Evolutionary conservation across 2,888 invertebrate genomes (phyloP), one percentile per base, ranked within the genome.

Genomic region (Orthosia cruda): DNA sequence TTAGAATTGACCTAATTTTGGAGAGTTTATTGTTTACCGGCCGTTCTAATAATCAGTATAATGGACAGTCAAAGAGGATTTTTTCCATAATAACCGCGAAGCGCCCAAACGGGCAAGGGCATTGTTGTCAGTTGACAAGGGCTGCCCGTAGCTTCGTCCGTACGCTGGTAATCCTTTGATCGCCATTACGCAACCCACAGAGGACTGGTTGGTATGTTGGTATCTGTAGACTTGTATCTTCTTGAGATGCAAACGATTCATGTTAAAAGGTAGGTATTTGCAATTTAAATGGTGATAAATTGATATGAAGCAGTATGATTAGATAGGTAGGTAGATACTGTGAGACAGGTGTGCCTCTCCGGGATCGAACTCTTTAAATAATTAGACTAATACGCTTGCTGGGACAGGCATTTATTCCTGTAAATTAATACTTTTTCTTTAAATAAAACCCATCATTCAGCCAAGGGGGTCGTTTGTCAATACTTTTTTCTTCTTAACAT

Each of bases 1-100:
- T 49, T 23, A 61, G 32, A 18, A 26, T 49, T 5, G 20, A 67
- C n/a, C 68, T 54, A n/a, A 61, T 74, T 74, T 67, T 23, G 40
- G 15, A 18, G 40, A 20, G 2, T 26, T n/a, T 4, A 52, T 59
- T 59, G 45, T 40, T 1, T 7, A 52, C 4, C 3, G n/a, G 9
- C 32, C 32, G 9, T 54, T 68, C 16, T 23, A 23, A 67, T 32
- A 47, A n/a, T 11, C 16, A 0, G n/a, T 58, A 64, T 26, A 50
- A 18, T 16, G 50, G 26, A 65, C 45, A 47, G 16, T 40, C 52
- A 66, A 52, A 65, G 15, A 54, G 23, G 18, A 40, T 13, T 65
- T 65, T 15, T 15, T 1, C 7, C 18, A 20, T 26, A 45, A 9
- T 15, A 55, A 55, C 54, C 54, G 15, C 54, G 54, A 55, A 23